Evolutionary conservation across 2,113 vertebrate species (phyloP), one percentile per base, ranked within the genome.

Genomic region (Pterocles orientalis): DNA sequence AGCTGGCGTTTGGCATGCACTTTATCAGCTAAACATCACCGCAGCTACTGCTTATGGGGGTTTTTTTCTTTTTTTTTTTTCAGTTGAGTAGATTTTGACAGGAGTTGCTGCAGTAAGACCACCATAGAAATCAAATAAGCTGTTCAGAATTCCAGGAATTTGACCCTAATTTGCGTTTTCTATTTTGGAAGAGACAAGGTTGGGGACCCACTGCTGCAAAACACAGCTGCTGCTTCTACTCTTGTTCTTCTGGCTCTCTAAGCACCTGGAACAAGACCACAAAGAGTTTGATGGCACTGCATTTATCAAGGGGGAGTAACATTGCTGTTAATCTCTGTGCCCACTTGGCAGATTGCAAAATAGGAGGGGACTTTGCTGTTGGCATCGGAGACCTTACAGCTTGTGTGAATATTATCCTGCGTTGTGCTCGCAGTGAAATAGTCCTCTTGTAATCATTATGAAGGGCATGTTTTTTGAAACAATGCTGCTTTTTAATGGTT

Each of bases 81-180:
- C 23, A 39, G 4, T 71, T 83, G 57, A 62, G 60, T 87, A 85
- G 53, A 51, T 71, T 94, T 88, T 90, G 50, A 84, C 69, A 86
- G 91, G 64, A 91, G 82, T 72, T 70, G 8, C 71, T 83, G 84
- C 86, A 78, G 77, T 71, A 82, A 62, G 39, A 53, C 75, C 39
- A 26, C 58, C 53, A 20, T 17, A 80, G 90, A 90, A 97, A 93
- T 97, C 82, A 82, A 53, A 96, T 91, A 60, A 94, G 64, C 85
- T 90, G 83, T 93, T 94, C 88, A 81, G 47, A 95, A 92, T 97
- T 96, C 76, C 39, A 81, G 87, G 80, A 91, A 94, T 89, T 95
- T 85, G 91, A 31, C 71, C 82, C 48, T 81, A 14, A 89, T 96
- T 97, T 97, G 81, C 81, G 86, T 92, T 94, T 95, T 94, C 64